Base-by-base conservation (phyloP, 1,140 invertebrate species). In the Macrosteles quadrilineatus region DNA sequence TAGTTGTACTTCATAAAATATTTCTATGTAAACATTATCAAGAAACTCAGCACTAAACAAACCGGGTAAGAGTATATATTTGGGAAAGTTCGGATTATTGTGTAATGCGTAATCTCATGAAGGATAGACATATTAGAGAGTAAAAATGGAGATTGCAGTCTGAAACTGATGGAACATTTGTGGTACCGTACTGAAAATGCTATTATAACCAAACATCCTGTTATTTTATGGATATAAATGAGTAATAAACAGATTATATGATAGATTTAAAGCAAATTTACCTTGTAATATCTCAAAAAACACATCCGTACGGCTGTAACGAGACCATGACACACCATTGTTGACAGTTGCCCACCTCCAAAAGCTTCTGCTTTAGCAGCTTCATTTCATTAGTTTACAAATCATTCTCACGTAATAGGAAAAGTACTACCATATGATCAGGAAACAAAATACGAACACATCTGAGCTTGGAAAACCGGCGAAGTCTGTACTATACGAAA, bases 281-380 rank as follows among this genome's bases (percentile, higher is more conserved):
- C 64, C 64, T 57, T 59, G 21, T 53, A 53, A 71, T 31, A 30
- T 66, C 36, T 71, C 62, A 59, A 55, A 32, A 67, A 68, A 71
- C 53, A 73, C 72, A 74, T 74, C 67, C 68, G 69, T 69, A 45
- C 67, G 43, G 63, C 66, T 73, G 45, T 43, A 57, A 32, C 47
- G 73, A 69, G 71, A 72, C 72, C 73, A 74, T 74, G 68, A 73
- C 72, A 71, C 62, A 69, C 66, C 72, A 73, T 73, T 73, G 72
- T 73, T 73, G 72, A 73, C 70, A 71, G 50, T 66, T 73, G 68
- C 68, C 69, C 32, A 50, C 70, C 53, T 66, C 55, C 27, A 30
- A 29, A 27, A 14, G 14, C 55, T 59, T 69, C 68, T 69, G 68
- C 68, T 69, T 69, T 55, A 63, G 68, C 68, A n/a, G n/a, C n/a